Evolutionary conservation across 1,140 invertebrate genomes (phyloP).

Genomic region (Rhopalosiphum padi): DNA sequence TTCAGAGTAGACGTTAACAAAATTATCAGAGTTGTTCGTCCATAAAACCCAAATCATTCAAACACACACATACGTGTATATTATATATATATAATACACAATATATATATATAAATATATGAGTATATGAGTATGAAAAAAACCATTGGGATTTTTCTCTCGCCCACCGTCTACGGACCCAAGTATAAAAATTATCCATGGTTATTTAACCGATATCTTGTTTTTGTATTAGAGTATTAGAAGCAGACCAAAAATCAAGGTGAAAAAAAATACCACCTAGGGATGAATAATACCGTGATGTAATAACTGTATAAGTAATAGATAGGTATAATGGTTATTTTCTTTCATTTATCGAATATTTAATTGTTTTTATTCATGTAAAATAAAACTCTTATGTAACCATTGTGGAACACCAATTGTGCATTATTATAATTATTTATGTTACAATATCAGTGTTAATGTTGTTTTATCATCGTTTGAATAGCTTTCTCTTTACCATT

Average conservation of each 20-base stretch:
- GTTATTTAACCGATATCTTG: constrained; percentile 40
- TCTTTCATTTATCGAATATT: not conserved
- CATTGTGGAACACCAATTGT: not conserved
- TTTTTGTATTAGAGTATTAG: not conserved
- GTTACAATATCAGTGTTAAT: not conserved
- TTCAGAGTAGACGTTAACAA: constrained; percentile 21
- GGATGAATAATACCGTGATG: not conserved
- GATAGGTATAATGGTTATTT: not conserved
- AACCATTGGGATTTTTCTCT: not conserved
- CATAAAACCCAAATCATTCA: constrained; percentile 45
- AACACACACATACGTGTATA: not conserved
- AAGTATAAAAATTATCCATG: constrained; percentile 31
- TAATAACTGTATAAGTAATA: not conserved
- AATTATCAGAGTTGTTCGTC: constrained; percentile 17
- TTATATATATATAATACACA: not conserved
- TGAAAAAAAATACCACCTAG: not conserved
- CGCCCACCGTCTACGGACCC: not conserved
- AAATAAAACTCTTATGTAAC: not conserved
- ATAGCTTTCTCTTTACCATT: constrained; percentile 30
- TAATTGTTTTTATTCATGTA: not conserved
- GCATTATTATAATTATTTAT: not conserved
- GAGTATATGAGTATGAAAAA: not conserved
- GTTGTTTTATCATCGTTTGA: not conserved
- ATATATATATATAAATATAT: too few relatives aligned
- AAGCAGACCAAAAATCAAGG: not conserved